Conservation (phyloP, 2,888 invertebrate genomes). For the Tiliacea citrago region DNA sequence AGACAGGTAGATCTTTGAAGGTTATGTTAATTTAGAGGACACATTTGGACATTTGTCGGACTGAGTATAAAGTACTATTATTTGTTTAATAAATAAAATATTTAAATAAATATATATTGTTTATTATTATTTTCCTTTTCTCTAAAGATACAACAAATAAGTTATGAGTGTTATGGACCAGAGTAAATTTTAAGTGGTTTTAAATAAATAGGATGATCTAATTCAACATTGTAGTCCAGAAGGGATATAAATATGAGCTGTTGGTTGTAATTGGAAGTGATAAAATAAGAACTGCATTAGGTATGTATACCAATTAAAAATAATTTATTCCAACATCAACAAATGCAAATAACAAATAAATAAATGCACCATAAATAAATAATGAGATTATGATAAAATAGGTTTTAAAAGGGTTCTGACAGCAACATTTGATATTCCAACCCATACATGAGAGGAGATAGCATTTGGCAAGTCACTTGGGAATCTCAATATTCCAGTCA, state of each 20-base stretch:
- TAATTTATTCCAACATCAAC: constrained; percentile 45
- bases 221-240: no score
- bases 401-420: constrained; percentile 84
- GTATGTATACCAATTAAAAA: constrained; percentile 15
- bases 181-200: no score
- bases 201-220: no score
- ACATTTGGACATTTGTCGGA: constrained; percentile 83
- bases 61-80: constrained; percentile 88
- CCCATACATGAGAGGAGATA: constrained; percentile 87
- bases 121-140: constrained; percentile 19
- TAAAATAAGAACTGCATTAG: neutral
- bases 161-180: neutral
- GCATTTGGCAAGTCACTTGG: constrained; percentile 85
- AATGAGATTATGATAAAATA: constrained; percentile 69
- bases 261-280: neutral
- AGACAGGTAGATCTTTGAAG: constrained; percentile 74
- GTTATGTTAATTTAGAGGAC: constrained; percentile 83
- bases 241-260: neutral
- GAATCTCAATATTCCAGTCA: constrained; percentile 82
- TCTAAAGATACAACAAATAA: neutral
- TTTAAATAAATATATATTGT: constrained; percentile 68
- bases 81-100: constrained; percentile 86
- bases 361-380: constrained; percentile 33
- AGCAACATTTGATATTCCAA: constrained; percentile 85
- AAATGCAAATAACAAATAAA: constrained; percentile 6